Percentiles rank a stretch among this genome's conserved stretches.
Evolutionary conservation across 2,888 invertebrate genomes (phyloP).

Genomic region (Altica lythri): DNA sequence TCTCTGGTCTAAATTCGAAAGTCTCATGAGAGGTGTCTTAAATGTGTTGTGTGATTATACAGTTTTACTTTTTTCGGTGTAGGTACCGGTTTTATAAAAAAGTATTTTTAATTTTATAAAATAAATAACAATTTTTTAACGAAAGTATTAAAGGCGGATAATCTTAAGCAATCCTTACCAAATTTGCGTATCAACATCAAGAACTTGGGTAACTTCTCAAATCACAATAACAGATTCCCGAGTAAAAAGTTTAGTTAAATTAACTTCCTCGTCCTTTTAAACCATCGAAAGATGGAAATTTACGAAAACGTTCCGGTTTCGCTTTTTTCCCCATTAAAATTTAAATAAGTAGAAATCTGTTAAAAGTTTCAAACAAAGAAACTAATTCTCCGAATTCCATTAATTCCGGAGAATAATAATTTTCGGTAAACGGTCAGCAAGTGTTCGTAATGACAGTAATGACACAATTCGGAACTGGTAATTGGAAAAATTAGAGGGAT

Average conservation of each 20-base stretch:
- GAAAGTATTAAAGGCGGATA: no score
- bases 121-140: no score
- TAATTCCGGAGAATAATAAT: conserved; percentile 40
- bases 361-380: conserved; percentile 33
- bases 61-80: no score
- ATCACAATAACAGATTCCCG: conserved; percentile 7
- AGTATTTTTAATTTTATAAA: no score
- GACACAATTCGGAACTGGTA: conserved; percentile 48
- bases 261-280: conserved; percentile 7
- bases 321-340: conserved; percentile 16
- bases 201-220: conserved; percentile 6
- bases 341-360: conserved; percentile 23
- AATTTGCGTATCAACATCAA: conserved; percentile 12
- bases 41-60: no score
- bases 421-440: conserved; percentile 48
- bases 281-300: conserved; percentile 7
- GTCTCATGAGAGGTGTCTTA: no score
- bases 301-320: conserved; percentile 3
- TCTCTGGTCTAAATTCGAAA: no score
- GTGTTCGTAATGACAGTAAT: conserved; percentile 51
- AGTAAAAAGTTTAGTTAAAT: conserved; percentile 16
- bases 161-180: no score
- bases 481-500: conserved; percentile 45
- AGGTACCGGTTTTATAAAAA: no score
- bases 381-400: conserved; percentile 32